phyloP scores from a whole-genome alignment of 1,140 invertebrate genomes.

The Camponotus floridanus region DNA sequence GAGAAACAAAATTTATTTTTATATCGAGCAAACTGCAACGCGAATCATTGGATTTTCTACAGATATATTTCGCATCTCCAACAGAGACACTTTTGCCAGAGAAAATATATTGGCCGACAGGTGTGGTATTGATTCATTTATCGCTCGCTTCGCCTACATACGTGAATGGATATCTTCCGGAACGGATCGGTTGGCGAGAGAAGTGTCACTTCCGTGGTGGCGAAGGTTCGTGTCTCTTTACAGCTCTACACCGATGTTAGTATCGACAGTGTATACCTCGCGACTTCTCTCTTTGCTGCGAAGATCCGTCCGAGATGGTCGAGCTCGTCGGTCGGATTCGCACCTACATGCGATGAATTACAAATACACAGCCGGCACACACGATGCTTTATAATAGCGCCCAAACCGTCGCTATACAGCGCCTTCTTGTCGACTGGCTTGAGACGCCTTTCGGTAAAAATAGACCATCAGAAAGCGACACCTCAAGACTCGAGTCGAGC shows the following conservation, averaged over 20 bases:
- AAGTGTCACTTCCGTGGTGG: conserved; percentile 27
- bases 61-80: background rate
- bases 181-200: conserved; percentile 22
- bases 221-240: background rate
- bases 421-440: conserved; percentile 76
- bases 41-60: conserved; percentile 27
- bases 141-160: conserved; percentile 58
- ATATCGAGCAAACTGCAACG: conserved; percentile 24
- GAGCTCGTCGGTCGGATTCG: conserved; percentile 13
- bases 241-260: background rate
- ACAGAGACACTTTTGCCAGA: background rate
- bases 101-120: background rate
- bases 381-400: conserved; percentile 80
- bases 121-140: background rate
- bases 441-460: conserved; percentile 80
- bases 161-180: conserved; percentile 48
- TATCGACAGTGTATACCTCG: conserved; percentile 8
- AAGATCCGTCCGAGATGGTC: conserved; percentile 14
- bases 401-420: conserved; percentile 76
- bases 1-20: conserved; percentile 55
- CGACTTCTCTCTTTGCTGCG: conserved; percentile 42
- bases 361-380: conserved; percentile 67
- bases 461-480: conserved; percentile 83
- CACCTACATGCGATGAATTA: conserved; percentile 77
- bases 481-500: conserved; percentile 73